Evolutionary conservation across 2,888 invertebrate genomes (phyloP).

Genomic region (Acleris literana): DNA sequence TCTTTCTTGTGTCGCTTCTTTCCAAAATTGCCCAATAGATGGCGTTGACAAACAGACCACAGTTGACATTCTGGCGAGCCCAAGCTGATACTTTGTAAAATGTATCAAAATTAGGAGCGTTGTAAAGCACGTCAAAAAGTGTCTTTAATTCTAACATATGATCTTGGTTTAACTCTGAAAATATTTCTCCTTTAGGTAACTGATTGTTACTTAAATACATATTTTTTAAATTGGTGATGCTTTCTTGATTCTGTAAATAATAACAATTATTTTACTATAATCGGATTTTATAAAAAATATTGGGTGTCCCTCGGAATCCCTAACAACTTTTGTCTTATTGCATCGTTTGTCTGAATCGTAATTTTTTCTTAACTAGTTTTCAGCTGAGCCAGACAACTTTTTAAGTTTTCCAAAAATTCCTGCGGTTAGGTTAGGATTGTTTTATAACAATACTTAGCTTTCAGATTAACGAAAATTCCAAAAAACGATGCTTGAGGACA

Average conservation of each 20-base stretch:
- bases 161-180: slow-evolving; percentile 63
- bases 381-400: no score
- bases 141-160: slow-evolving; percentile 63
- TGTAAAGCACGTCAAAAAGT: slow-evolving; percentile 77
- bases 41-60: slow-evolving; percentile 85
- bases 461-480: no score
- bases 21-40: slow-evolving; percentile 83
- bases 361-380: no score
- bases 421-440: no score
- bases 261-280: no score
- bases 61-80: slow-evolving; percentile 85
- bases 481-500: no score
- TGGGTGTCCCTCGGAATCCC: no score
- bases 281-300: no score
- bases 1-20: slow-evolving; percentile 81
- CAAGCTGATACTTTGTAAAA: slow-evolving; percentile 84
- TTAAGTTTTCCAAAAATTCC: no score
- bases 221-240: slow-evolving; percentile 56
- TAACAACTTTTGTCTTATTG: no score
- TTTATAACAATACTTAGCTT: no score
- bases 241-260: slow-evolving; percentile 60
- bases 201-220: slow-evolving; percentile 56
- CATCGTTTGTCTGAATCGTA: no score
- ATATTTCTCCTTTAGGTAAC: slow-evolving; percentile 67
- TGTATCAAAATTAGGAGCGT: slow-evolving; percentile 82